Percentiles rank a stretch among this genome's conserved stretches.
These are phyloP conservation scores for Glossosoma conforme DNA, from an alignment of 1,140 invertebrate genomes.

Conservation along the genomic window DNA sequence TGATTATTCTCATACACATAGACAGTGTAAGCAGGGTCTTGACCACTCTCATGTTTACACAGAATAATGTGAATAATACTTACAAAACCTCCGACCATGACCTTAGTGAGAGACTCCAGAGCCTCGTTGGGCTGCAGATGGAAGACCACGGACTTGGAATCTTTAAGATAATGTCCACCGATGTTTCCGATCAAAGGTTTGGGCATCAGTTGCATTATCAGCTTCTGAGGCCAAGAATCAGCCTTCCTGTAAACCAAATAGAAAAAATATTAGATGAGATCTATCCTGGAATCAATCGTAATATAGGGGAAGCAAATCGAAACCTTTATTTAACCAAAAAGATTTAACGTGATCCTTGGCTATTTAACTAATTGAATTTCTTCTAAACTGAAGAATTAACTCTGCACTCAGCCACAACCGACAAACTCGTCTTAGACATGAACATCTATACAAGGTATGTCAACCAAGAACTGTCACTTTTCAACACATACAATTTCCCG, in stretches of 20 bases:
- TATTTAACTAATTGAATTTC: too few relatives aligned
- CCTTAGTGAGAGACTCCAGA: slow-evolving; percentile 76
- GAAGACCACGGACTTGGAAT: slow-evolving; percentile 82
- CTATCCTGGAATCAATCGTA: slow-evolving; percentile 7
- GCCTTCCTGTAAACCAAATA: slow-evolving; percentile 63
- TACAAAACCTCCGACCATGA: slow-evolving; percentile 89
- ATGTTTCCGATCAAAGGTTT: slow-evolving; percentile 85
- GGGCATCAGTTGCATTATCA: slow-evolving; percentile 91
- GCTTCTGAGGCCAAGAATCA: slow-evolving; percentile 85
- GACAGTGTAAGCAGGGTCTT: too few relatives aligned
- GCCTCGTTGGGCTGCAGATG: slow-evolving; percentile 74
- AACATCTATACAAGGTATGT: too few relatives aligned
- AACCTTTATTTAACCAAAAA: not conserved
- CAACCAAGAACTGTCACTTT: too few relatives aligned
- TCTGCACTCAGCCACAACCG: too few relatives aligned
- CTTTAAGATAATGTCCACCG: slow-evolving; percentile 77
- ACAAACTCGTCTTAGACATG: too few relatives aligned
- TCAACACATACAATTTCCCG: too few relatives aligned
- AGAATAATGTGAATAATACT: slow-evolving; percentile 51
- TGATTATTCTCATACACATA: too few relatives aligned
- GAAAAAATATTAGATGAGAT: too few relatives aligned
- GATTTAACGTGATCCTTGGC: too few relatives aligned
- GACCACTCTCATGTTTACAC: too few relatives aligned
- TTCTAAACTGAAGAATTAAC: too few relatives aligned
- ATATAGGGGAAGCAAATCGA: not conserved